Conservation (phyloP, 2,113 vertebrate genomes). For the Marmota monax region DNA sequence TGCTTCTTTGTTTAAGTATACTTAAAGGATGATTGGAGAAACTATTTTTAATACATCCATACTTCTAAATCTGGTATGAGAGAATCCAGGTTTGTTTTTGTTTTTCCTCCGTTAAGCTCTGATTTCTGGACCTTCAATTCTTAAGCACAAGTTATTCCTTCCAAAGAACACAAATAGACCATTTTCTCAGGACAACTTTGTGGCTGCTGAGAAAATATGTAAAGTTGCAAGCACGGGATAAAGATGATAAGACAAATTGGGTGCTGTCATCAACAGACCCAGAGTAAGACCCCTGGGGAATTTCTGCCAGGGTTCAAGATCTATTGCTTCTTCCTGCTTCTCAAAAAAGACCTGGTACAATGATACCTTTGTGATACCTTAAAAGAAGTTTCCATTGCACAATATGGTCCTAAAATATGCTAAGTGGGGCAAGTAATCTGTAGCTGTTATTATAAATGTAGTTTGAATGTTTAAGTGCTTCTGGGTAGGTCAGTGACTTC, state of each 20-base stretch:
- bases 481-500: not conserved
- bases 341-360: not conserved
- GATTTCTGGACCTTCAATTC: not conserved
- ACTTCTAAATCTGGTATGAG: not conserved
- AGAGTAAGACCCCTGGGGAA: not conserved
- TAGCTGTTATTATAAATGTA: not conserved
- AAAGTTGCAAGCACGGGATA: not conserved
- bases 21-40: not conserved
- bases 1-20: not conserved
- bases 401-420: not conserved
- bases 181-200: not conserved
- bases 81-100: not conserved
- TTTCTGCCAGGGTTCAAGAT: not conserved
- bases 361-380: not conserved
- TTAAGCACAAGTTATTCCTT: not conserved
- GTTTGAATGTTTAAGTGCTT: not conserved
- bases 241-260: not conserved
- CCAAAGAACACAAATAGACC: not conserved
- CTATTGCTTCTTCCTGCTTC: not conserved
- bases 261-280: not conserved
- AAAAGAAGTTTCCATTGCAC: not conserved
- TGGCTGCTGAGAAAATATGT: slow-evolving; percentile 41
- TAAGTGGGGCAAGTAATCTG: not conserved
- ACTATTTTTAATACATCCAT: slow-evolving; percentile 21
- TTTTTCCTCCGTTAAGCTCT: not conserved